A percentile compares a stretch with the other conserved stretches of the same genome.
Evolutionary conservation across 2,113 vertebrate species (phyloP).

Genomic region (Myiagra hebetior): DNA sequence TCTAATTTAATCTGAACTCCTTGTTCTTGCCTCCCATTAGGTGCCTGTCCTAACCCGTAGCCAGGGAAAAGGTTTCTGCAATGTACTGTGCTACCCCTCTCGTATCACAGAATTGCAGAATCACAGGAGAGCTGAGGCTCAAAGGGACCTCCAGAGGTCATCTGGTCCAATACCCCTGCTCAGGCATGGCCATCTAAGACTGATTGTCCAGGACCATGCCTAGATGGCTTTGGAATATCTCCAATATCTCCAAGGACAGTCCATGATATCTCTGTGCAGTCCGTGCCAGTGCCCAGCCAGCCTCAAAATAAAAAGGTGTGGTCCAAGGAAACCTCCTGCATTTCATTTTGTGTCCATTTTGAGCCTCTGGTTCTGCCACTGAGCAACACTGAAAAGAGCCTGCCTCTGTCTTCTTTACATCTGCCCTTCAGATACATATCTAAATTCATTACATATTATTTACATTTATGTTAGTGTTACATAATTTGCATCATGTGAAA

Average conservation of each 20-base stretch:
- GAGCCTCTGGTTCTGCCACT: background rate
- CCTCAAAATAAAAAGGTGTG: background rate
- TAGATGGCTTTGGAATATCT: background rate
- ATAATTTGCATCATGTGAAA: background rate
- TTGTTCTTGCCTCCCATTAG: background rate
- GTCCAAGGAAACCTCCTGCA: background rate
- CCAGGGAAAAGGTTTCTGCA: background rate
- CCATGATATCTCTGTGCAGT: background rate
- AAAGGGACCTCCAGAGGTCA: background rate
- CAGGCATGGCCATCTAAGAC: background rate
- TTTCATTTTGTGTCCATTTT: background rate
- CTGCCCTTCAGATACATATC: background rate
- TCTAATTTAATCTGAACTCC: background rate
- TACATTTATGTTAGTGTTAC: background rate
- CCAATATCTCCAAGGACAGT: background rate
- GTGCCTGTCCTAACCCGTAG: background rate
- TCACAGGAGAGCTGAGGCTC: background rate
- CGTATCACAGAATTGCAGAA: background rate
- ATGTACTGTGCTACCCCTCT: too few relatives aligned
- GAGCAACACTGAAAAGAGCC: background rate
- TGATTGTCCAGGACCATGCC: background rate
- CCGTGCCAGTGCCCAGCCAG: background rate
- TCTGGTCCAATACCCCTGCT: background rate
- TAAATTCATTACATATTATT: background rate
- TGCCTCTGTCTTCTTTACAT: background rate